A percentile compares a stretch with the other conserved stretches of the same genome.
Evolutionary conservation across 1,140 invertebrate species (phyloP).

Genomic region (Micrasema longulum): DNA sequence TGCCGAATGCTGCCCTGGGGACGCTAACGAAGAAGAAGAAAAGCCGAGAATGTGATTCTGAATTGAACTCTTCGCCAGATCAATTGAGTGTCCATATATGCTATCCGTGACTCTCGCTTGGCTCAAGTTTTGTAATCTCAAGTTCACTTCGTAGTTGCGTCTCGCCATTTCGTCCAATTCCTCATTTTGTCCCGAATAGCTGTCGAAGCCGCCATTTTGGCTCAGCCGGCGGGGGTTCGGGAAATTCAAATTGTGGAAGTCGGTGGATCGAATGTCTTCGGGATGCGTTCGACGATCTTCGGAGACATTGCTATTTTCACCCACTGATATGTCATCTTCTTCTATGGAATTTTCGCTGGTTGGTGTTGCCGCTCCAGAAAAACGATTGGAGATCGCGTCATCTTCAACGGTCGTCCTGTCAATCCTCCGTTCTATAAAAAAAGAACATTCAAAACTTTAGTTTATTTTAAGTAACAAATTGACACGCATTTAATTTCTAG

Average conservation of each 20-base stretch:
- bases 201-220: slow-evolving; percentile 36
- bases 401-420: slow-evolving; percentile 13
- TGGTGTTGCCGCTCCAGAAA: slow-evolving; percentile 25
- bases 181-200: slow-evolving; percentile 24
- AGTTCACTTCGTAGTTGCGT: slow-evolving; percentile 43
- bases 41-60: slow-evolving; percentile 65
- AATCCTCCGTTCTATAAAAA: slow-evolving; percentile 2
- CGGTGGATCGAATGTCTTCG: neutral
- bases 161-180: slow-evolving; percentile 42
- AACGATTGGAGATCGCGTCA: neutral
- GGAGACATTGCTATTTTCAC: slow-evolving; percentile 48
- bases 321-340: slow-evolving; percentile 50
- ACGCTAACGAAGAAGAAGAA: slow-evolving; percentile 60
- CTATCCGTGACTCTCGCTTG: slow-evolving; percentile 34
- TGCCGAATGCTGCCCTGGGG: slow-evolving; percentile 58
- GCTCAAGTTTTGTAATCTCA: slow-evolving; percentile 46
- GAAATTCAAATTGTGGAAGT: slow-evolving; percentile 8
- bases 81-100: slow-evolving; percentile 63
- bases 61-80: slow-evolving; percentile 63
- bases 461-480: no score
- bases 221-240: slow-evolving; percentile 21
- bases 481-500: no score
- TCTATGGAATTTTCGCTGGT: slow-evolving; percentile 35
- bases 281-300: slow-evolving; percentile 4
- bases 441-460: no score